These are phyloP conservation scores for Triops cancriformis DNA, from an alignment of 1,140 invertebrate genomes.

Conservation along the genomic window DNA sequence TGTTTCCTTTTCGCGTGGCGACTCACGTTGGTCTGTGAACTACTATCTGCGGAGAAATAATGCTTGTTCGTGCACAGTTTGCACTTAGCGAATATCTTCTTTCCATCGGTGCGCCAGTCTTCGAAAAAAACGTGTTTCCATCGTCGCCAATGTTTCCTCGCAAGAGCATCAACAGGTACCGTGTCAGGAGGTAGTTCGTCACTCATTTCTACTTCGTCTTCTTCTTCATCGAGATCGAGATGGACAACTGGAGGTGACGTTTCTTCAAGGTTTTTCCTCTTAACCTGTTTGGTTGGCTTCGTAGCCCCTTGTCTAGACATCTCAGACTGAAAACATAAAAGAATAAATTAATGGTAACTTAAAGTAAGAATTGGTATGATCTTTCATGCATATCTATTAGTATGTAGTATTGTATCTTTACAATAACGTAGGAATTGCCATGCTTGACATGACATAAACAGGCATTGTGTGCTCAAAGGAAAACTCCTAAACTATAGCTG, in stretches of 20 bases:
- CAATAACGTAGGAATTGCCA: no score
- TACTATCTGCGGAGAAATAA: neutral
- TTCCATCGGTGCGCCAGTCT: neutral
- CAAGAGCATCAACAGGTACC: neutral
- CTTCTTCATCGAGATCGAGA: neutral
- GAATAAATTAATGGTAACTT: neutral
- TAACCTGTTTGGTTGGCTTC: neutral
- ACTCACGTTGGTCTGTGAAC: neutral
- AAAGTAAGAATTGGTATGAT: neutral
- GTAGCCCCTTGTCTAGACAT: neutral
- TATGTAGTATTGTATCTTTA: neutral
- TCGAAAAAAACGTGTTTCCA: neutral
- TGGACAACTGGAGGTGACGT: neutral
- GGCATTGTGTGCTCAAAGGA: no score
- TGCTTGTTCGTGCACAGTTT: neutral
- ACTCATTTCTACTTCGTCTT: neutral
- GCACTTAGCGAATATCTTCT: no score
- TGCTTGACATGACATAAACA: no score
- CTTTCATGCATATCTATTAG: neutral
- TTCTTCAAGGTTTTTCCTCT: neutral
- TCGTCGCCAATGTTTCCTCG: neutral
- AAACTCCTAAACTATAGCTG: neutral
- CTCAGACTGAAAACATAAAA: neutral
- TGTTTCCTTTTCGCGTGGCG: neutral
- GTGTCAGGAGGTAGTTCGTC: neutral